phyloP scores from a whole-genome alignment of 2,888 invertebrate genomes.

The Syrista parreyssii region DNA sequence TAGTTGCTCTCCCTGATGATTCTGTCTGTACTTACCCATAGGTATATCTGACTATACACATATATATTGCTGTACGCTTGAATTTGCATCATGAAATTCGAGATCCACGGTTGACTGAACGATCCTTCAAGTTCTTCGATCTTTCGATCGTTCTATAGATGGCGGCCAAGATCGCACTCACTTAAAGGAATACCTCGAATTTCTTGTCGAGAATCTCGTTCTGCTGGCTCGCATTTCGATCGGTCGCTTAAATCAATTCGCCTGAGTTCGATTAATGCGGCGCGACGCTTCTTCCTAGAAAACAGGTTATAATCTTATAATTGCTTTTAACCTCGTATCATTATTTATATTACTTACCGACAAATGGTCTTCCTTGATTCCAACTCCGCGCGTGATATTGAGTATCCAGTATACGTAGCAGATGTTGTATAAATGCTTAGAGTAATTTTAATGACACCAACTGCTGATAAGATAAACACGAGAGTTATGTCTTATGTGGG shows the following conservation, averaged over 20 bases:
- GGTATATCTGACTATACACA: neutral
- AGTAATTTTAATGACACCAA: neutral
- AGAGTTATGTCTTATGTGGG: neutral
- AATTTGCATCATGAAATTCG: conserved; percentile 26
- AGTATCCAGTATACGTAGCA: neutral
- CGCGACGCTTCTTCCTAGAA: conserved; percentile 19
- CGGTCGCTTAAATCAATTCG: conserved; percentile 39
- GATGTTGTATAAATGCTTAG: neutral
- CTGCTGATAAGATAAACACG: neutral
- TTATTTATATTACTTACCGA: conserved; percentile 30
- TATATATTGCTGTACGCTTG: neutral
- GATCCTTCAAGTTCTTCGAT: neutral
- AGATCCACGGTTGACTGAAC: conserved; percentile 16
- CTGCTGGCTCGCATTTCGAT: neutral
- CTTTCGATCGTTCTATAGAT: neutral
- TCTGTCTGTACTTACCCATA: neutral
- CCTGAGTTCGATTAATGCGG: conserved; percentile 9
- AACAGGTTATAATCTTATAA: conserved; percentile 21
- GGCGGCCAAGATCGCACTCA: neutral
- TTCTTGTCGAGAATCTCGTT: neutral
- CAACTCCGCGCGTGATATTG: conserved; percentile 19
- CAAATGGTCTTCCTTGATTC: conserved; percentile 37
- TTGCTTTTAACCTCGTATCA: conserved; percentile 28
- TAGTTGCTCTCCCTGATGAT: conserved; percentile 1
- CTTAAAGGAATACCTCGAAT: neutral